phyloP scores from a whole-genome alignment of 1,140 invertebrate genomes.

The Epicauta chinensis region DNA sequence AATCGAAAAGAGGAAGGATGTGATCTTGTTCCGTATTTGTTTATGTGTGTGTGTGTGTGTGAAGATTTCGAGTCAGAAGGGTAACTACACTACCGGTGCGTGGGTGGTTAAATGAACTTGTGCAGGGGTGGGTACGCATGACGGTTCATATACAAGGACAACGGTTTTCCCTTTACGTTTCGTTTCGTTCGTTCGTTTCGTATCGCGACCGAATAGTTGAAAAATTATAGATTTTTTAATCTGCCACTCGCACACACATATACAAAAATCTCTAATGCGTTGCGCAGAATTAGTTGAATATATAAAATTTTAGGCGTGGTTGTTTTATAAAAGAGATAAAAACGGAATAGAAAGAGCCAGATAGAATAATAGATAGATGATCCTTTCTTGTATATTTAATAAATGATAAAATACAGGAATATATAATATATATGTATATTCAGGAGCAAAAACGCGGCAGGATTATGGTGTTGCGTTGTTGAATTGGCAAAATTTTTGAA shows the following conservation, averaged over 20 bases:
- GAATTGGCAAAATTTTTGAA: too few species aligned
- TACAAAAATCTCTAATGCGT: conserved; percentile 36
- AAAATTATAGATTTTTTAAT: conserved; percentile 39
- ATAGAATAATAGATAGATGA: too few species aligned
- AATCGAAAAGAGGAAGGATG: background rate
- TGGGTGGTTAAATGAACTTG: background rate
- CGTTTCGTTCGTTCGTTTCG: too few species aligned
- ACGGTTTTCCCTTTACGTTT: background rate
- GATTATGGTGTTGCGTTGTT: too few species aligned
- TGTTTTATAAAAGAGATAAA: conserved; percentile 1
- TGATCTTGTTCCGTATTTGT: background rate
- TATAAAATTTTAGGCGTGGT: conserved; percentile 35
- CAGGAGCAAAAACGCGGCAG: too few species aligned
- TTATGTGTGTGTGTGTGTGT: too few species aligned
- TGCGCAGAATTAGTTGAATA: conserved; percentile 35
- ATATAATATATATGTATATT: too few species aligned
- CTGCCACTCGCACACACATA: background rate
- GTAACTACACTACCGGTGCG: background rate
- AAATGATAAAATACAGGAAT: too few species aligned
- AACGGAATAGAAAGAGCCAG: too few species aligned
- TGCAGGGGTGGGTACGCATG: background rate
- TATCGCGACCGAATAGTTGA: conserved; percentile 24
- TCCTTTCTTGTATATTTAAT: too few species aligned
- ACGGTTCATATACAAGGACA: background rate
- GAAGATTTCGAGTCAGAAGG: background rate